Percentiles rank a stretch among this genome's conserved stretches.
These are phyloP conservation scores for Xiphias gladius DNA, from an alignment of 2,113 vertebrate species.

Conservation along the genomic window DNA sequence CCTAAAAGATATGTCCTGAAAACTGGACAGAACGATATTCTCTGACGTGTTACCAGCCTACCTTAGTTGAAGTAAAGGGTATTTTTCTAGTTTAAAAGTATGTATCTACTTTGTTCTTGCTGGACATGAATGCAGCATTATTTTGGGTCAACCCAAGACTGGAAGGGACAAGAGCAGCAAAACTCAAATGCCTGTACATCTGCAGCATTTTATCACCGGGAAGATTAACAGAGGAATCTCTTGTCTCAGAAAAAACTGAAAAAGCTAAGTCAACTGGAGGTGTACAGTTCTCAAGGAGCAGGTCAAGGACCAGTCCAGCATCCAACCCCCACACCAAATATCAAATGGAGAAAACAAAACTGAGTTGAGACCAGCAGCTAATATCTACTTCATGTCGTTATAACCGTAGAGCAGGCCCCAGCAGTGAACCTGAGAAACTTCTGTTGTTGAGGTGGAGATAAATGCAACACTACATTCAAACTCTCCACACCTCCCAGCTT, in stretches of 20 bases:
- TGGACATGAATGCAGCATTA: conserved; percentile 58
- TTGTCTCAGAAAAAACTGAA: not conserved
- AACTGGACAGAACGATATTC: not conserved
- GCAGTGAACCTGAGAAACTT: conserved; percentile 17
- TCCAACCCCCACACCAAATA: not conserved
- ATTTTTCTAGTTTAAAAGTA: not conserved
- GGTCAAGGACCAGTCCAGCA: conserved; percentile 22
- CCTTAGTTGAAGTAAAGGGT: not conserved
- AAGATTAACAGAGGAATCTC: not conserved
- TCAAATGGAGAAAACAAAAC: conserved; percentile 14
- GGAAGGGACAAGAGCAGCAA: not conserved
- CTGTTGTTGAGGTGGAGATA: conserved; percentile 22
- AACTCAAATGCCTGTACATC: not conserved
- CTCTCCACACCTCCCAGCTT: conserved; percentile 19
- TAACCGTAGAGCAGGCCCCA: conserved; percentile 13
- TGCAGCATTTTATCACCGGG: not conserved
- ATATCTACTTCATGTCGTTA: conserved; percentile 7
- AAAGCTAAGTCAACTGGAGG: conserved; percentile 2
- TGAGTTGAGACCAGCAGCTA: conserved; percentile 44
- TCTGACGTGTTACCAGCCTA: not conserved
- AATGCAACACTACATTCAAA: conserved; percentile 56
- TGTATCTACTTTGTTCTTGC: not conserved
- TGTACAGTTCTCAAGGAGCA: conserved; percentile 19
- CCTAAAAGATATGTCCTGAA: not conserved
- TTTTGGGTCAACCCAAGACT: not conserved